Base-by-base conservation (phyloP, 2,888 invertebrate species). In the Cremastobaeus sp. region DNA sequence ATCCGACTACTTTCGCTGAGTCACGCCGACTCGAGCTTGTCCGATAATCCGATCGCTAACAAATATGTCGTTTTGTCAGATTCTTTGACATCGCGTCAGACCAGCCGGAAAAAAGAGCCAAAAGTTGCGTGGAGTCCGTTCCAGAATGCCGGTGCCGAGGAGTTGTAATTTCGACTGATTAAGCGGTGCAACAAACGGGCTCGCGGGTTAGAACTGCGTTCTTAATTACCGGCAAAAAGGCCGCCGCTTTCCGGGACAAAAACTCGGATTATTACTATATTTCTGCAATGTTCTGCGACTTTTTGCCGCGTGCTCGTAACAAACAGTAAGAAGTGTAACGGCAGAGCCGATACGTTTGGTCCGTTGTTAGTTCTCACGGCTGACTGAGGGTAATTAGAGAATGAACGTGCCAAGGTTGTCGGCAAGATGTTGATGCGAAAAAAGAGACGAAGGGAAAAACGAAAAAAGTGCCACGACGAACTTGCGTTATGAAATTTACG, bases 371-470 rank as follows among this genome's bases (percentile, higher is more conserved):
- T 74, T 74, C 74, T 70, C 69, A 74, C 74, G 73, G 68, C 62
- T 74, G 66, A 69, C 73, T 57, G 64, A 69, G 74, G 64, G 74
- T 74, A 74, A 74, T 74, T 74, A 74, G 69, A 74, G 68, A 62
- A 62, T 64, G 74, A 74, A 74, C 74, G 74, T 74, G 74, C 74
- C 74, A 74, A 74, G 74, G 74, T 74, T 74, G 74, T 74, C 65
- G 74, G 60, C 69, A 59, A 74, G 70, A 70, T 74, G 74, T 70
- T 70, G 65, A 74, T 65, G 65, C 48, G 55, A 69, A 69, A 69
- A 65, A 74, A 69, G 52, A 9, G 15, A 50, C 30, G 34, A 59
- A 18, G 14, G 34, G 47, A 55, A 34, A 47, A 55, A 54, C 20
- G 14, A 28, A 20, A 2, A 20, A 21, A 34, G 47, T 43, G 34